Evolutionary conservation across 2,797 vertebrate genomes (phyloP).

Genomic region (Iguana delicatissima): DNA sequence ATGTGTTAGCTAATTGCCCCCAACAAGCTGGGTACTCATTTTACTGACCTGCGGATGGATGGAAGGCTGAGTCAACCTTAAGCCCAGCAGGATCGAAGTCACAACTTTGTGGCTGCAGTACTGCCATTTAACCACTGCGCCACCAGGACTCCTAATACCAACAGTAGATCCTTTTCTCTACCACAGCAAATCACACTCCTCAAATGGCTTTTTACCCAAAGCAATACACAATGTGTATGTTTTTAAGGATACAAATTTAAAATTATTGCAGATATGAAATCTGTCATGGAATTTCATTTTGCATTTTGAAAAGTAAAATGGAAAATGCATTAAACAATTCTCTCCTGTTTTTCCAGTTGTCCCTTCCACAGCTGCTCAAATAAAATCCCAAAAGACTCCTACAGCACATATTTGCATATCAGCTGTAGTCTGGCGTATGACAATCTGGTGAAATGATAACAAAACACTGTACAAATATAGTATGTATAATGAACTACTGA

Average conservation of each 20-base stretch:
- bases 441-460: background rate
- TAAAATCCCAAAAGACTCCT: background rate
- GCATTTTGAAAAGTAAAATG: background rate
- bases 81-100: too few species aligned
- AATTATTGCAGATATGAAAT: background rate
- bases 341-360: background rate
- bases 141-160: too few species aligned
- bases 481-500: background rate
- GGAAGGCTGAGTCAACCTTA: too few species aligned
- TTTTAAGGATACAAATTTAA: background rate
- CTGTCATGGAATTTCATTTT: too few species aligned
- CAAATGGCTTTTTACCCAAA: background rate
- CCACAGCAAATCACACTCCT: background rate
- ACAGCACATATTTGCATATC: background rate
- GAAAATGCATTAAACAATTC: background rate
- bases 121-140: too few species aligned
- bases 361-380: background rate
- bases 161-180: background rate
- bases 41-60: too few species aligned
- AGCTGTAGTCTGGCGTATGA: background rate
- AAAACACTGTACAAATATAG: background rate
- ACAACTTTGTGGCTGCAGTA: too few species aligned
- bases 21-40: too few species aligned
- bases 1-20: too few species aligned
- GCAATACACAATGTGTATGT: background rate